Percentiles rank a stretch among this genome's conserved stretches.
Conservation (phyloP, 1,140 invertebrate genomes). For the Rhagoletis zephyria region DNA sequence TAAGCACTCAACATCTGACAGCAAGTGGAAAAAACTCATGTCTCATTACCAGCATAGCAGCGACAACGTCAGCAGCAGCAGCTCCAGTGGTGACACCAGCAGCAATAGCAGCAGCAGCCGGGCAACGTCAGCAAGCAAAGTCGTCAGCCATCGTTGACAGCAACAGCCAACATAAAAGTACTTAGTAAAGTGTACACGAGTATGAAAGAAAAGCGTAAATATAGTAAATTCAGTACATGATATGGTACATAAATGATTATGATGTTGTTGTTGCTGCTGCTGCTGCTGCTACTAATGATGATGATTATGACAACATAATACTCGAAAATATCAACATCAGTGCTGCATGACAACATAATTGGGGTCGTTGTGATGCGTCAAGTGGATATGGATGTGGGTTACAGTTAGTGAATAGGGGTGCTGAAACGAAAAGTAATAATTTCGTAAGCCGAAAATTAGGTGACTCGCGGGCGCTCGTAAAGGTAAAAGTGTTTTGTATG, state of each 20-base stretch:
- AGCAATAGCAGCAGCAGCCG: too few species aligned
- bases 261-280: not conserved
- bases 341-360: conserved; percentile 23
- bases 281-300: not conserved
- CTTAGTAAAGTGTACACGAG: not conserved
- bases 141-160: conserved; percentile 27
- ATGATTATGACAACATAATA: conserved; percentile 26
- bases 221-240: not conserved
- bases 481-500: too few species aligned
- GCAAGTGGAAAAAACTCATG: conserved; percentile 39
- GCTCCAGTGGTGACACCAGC: too few species aligned
- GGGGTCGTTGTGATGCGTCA: conserved; percentile 38
- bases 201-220: not conserved
- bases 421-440: not conserved
- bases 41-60: not conserved
- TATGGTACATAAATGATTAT: not conserved
- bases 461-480: not conserved
- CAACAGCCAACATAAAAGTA: conserved; percentile 7
- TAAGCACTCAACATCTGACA: conserved; percentile 44
- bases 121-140: not conserved
- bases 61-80: too few species aligned
- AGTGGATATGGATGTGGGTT: not conserved
- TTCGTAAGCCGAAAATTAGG: not conserved
- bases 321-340: conserved; percentile 36
- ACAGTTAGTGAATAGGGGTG: not conserved